Evolutionary conservation across 2,113 vertebrate species (phyloP).

Genomic region (Chiloscyllium plagiosum): DNA sequence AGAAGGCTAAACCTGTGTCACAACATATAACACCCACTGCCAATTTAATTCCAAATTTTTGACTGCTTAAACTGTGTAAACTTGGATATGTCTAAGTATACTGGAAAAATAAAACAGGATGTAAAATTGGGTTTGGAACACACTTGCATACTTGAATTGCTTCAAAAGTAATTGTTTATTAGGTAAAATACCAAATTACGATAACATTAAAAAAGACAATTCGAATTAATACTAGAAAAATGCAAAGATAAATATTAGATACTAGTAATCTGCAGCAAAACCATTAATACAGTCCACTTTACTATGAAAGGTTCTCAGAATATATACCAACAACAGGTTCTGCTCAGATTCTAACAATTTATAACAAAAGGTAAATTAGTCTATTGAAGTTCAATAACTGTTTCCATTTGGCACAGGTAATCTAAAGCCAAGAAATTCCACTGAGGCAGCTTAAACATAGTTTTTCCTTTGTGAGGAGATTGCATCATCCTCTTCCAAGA

Average conservation of each 20-base stretch:
- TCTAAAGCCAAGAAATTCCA: not conserved
- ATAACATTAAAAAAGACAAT: not conserved
- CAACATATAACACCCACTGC: not conserved
- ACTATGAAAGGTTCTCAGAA: not conserved
- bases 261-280: not conserved
- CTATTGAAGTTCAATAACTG: not conserved
- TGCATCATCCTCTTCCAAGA: not conserved
- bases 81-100: not conserved
- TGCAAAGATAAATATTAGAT: not conserved
- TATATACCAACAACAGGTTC: not conserved
- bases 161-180: not conserved
- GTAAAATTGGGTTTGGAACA: not conserved
- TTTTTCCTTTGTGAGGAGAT: not conserved
- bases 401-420: not conserved
- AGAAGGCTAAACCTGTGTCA: constrained; percentile 3
- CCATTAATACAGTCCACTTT: not conserved
- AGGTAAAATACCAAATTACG: not conserved
- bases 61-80: not conserved
- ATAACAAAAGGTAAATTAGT: not conserved
- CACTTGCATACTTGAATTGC: not conserved
- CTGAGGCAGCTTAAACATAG: not conserved
- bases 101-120: not conserved
- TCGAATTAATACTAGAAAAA: not conserved
- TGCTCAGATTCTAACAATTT: not conserved
- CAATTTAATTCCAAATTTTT: not conserved